These are phyloP conservation scores for Spisula subtruncata DNA, from an alignment of 2,888 invertebrate species.

Conservation along the genomic window DNA sequence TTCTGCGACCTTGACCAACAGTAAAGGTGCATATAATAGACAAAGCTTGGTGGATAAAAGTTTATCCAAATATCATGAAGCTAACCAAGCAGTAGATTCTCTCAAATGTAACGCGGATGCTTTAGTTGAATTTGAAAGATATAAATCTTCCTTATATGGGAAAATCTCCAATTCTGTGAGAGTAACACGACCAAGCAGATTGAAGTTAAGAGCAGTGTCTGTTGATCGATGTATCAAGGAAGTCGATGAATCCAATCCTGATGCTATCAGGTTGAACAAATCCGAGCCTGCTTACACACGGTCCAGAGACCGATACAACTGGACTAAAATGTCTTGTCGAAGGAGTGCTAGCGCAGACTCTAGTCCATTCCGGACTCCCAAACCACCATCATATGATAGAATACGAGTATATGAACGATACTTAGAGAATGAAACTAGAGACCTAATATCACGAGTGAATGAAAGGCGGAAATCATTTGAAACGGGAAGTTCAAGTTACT, in stretches of 20 bases:
- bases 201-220: constrained; percentile 15
- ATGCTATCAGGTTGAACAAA: neutral
- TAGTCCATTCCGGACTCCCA: constrained; percentile 27
- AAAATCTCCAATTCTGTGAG: constrained; percentile 1
- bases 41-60: neutral
- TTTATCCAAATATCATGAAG: neutral
- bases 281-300: neutral
- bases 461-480: constrained; percentile 50
- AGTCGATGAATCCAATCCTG: constrained; percentile 18
- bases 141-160: neutral
- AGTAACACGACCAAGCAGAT: constrained; percentile 5
- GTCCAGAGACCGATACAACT: neutral
- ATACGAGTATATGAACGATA: constrained; percentile 62
- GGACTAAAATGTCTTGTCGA: constrained; percentile 37
- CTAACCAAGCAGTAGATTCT: neutral
- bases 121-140: constrained; percentile 15
- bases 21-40: neutral
- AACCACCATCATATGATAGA: constrained; percentile 47
- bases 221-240: constrained; percentile 21
- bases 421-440: constrained; percentile 56
- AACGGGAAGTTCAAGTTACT: neutral
- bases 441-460: constrained; percentile 31
- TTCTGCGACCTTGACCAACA: neutral
- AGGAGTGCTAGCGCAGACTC: constrained; percentile 54
- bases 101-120: constrained; percentile 6